Conservation (phyloP, 2,888 invertebrate species). For the Keiferia lycopersicella region DNA sequence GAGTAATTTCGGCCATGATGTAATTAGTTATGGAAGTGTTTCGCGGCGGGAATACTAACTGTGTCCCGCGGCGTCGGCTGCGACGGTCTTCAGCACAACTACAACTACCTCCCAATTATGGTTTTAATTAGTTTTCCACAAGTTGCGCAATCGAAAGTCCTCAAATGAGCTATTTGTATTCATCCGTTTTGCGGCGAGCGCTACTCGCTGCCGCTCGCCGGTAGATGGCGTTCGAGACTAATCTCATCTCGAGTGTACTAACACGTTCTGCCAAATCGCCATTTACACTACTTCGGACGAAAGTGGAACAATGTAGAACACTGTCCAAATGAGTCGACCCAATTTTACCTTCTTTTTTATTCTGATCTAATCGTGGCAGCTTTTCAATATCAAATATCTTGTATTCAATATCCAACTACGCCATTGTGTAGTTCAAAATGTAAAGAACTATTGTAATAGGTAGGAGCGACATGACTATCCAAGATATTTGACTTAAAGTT, state of each 20-base stretch:
- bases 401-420: background rate
- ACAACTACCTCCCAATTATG: conserved; percentile 18
- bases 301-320: conserved; percentile 28
- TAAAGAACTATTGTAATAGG: too few species aligned
- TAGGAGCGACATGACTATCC: background rate
- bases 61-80: conserved; percentile 1
- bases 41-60: conserved; percentile 1
- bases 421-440: too few species aligned
- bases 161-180: conserved; percentile 25
- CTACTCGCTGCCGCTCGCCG: conserved; percentile 1
- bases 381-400: background rate
- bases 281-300: background rate
- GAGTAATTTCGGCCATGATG: background rate
- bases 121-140: conserved; percentile 23
- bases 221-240: background rate
- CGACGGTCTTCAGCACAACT: background rate
- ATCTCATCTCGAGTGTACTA: conserved; percentile 12
- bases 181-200: conserved; percentile 19
- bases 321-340: background rate
- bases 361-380: background rate
- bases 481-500: background rate
- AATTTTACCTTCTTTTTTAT: background rate
- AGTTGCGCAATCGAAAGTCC: conserved; percentile 23
- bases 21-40: conserved; percentile 16
- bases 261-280: conserved; percentile 9